These are phyloP conservation scores for Scaeva pyrastri DNA, from an alignment of 2,888 invertebrate genomes.

Conservation along the genomic window DNA sequence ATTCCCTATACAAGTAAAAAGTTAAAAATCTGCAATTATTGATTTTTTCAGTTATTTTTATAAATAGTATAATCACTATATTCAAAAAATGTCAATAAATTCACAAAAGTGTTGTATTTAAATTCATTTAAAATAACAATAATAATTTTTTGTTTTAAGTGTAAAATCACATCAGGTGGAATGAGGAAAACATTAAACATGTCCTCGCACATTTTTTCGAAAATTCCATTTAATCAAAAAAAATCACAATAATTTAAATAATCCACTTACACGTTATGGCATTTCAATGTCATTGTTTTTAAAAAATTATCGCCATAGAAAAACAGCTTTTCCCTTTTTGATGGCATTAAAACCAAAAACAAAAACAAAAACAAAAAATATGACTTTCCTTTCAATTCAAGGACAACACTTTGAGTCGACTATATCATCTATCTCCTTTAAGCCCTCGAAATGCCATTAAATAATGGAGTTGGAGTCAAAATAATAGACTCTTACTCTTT, in stretches of 20 bases:
- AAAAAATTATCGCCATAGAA: conserved; percentile 1
- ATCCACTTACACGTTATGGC: neutral
- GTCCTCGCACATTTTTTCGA: too few species aligned
- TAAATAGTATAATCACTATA: too few species aligned
- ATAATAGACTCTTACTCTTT: conserved; percentile 17
- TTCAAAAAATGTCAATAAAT: too few species aligned
- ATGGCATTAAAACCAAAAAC: neutral
- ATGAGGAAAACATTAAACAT: too few species aligned
- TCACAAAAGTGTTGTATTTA: too few species aligned
- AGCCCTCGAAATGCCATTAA: conserved; percentile 32
- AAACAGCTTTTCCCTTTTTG: neutral
- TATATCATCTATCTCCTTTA: conserved; percentile 35
- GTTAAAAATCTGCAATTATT: too few species aligned
- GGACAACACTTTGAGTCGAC: conserved; percentile 1
- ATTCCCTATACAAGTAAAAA: too few species aligned
- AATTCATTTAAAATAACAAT: too few species aligned
- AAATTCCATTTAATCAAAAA: neutral
- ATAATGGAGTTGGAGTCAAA: conserved; percentile 60
- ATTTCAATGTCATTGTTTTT: neutral
- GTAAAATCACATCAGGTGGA: too few species aligned
- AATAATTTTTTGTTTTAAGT: too few species aligned
- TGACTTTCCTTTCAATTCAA: conserved; percentile 9
- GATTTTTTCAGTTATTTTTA: too few species aligned
- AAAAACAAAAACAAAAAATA: neutral
- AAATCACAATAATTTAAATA: neutral